These are phyloP conservation scores for Halisarca cf. caerulea DNA, from an alignment of 37 sponge, comb jelly and placozoan genomes.

Conservation along the genomic window DNA sequence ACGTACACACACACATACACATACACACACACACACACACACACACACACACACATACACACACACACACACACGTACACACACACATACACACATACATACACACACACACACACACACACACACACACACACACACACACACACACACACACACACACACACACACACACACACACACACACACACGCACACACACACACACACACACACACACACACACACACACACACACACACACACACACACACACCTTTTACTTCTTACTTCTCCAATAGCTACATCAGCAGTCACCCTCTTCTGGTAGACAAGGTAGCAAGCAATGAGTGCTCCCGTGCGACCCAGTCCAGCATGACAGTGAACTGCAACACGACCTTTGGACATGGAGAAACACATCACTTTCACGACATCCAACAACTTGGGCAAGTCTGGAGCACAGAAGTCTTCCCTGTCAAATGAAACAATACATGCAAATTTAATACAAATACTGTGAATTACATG, in stretches of 20 bases:
- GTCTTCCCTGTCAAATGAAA: conserved; percentile 56
- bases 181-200: conserved; percentile 6
- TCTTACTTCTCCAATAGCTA: conserved; percentile 75
- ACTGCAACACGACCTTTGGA: conserved; percentile 79
- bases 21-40: too few relatives aligned
- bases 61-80: too few relatives aligned
- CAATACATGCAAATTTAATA: too few relatives aligned
- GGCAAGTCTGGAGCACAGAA: conserved; percentile 73
- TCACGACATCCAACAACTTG: conserved; percentile 85
- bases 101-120: too few relatives aligned
- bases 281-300: conserved; percentile 57
- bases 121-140: too few relatives aligned
- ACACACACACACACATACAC: too few relatives aligned
- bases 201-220: neutral
- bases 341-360: conserved; percentile 95
- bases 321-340: conserved; percentile 95
- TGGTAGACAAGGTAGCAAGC: conserved; percentile 92
- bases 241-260: conserved; percentile 56
- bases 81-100: too few relatives aligned
- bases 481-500: too few relatives aligned
- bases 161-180: conserved; percentile 20
- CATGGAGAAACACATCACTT: conserved; percentile 90
- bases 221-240: conserved; percentile 57
- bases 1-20: too few relatives aligned
- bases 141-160: neutral